A percentile compares a stretch with the other conserved stretches of the same genome.
Evolutionary conservation across 2,113 vertebrate species (phyloP).

Genomic region (Beaufortia kweichowensis): DNA sequence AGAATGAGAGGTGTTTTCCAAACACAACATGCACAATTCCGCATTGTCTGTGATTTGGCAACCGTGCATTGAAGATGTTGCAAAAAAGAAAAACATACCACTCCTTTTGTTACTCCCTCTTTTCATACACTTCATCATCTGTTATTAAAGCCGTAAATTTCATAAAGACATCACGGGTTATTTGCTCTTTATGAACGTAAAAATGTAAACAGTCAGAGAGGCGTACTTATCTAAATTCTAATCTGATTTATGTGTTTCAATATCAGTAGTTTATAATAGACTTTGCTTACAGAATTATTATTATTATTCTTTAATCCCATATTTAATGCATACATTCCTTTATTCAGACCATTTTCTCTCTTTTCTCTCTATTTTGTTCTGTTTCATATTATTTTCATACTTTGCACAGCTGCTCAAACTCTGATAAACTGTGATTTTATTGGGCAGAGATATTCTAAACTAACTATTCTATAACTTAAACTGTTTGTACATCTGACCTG

Average conservation of each 20-base stretch:
- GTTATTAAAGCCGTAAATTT: constrained; percentile 68
- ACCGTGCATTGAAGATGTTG: constrained; percentile 51
- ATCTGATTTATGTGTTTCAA: constrained; percentile 39
- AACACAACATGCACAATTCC: constrained; percentile 72
- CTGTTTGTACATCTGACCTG: too few species aligned
- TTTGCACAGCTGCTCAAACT: constrained; percentile 6
- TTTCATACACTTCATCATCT: constrained; percentile 38
- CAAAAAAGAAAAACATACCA: constrained; percentile 49
- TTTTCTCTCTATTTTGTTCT: neutral
- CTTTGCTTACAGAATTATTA: constrained; percentile 25
- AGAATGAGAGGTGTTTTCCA: constrained; percentile 77
- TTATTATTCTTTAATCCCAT: constrained; percentile 14
- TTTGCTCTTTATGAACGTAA: constrained; percentile 28
- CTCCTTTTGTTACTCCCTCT: constrained; percentile 48
- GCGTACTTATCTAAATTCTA: constrained; percentile 19
- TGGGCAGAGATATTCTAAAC: too few species aligned
- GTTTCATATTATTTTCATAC: neutral
- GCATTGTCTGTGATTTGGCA: constrained; percentile 83
- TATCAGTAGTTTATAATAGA: constrained; percentile 24
- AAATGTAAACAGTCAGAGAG: constrained; percentile 27
- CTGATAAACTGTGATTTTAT: neutral
- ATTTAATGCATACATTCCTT: constrained; percentile 14
- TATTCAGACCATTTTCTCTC: neutral
- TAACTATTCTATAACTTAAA: too few species aligned
- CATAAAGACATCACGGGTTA: constrained; percentile 43